Base-by-base conservation (phyloP, 2,797 vertebrate species). In the Pteronotus mesoamericanus region DNA sequence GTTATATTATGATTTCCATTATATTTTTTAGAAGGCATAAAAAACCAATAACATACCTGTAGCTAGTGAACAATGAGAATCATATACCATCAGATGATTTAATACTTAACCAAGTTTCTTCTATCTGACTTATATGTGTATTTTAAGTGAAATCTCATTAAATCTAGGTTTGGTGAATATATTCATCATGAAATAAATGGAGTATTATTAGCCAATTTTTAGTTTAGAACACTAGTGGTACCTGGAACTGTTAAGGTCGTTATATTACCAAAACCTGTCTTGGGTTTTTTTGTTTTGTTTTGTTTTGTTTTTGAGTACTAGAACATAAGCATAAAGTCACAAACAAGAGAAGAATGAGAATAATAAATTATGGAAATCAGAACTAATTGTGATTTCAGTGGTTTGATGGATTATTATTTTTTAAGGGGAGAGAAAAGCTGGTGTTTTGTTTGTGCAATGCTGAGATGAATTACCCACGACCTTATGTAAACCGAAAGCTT, bases 401-500 rank as follows among this genome's bases (percentile, higher is more conserved):
- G 3, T 3, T 87, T 93, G 42, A 80, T 12, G 61, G 59, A 69
- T 86, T 37, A 59, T 64, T 46, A 77, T 90, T 66, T 90, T 53
- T n/a, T 22, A 85, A 57, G 5, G 2, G 9, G 55, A 94, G n/a
- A 92, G 19, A 64, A 92, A 34, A 86, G 29, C 26, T 46, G 61
- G 34, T 4, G 74, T 77, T 86, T 77, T 71, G 37, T 94, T 94
- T 95, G 46, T 90, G n/a, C 66, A 95, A 68, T 37, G 75, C 80
- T 88, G 34, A 90, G 79, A 39, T 82, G n/a, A 95, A 96, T 97
- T 98, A 96, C 91, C 93, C n/a, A 59, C 55, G 90, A 88, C 72
- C 94, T 96, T 97, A 86, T 95, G 91, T 97, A 97, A 98, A 96
- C 94, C 12, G 0, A 95, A 97, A 68, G 91, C 92, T 94, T 77